phyloP scores from a whole-genome alignment of 2,113 vertebrate genomes.

The Numenius arquata region DNA sequence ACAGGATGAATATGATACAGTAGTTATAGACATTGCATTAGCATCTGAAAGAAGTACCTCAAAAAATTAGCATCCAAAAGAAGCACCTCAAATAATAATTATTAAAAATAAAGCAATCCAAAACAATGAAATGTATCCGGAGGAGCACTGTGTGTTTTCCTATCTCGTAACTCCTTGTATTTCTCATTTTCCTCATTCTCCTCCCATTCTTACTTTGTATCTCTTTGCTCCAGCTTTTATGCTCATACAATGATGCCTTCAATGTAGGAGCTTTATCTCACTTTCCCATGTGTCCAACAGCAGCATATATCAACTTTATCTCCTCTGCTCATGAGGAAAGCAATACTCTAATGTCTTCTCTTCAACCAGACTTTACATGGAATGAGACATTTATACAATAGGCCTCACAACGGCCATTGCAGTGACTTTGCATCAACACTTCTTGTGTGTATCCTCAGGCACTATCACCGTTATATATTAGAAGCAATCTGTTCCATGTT shows the following conservation, averaged over 20 bases:
- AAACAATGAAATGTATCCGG: background rate
- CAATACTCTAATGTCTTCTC: slow-evolving; percentile 5
- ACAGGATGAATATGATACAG: background rate
- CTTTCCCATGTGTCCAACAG: background rate
- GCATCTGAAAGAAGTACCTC: background rate
- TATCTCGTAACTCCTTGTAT: background rate
- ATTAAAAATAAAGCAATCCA: background rate
- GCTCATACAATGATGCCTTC: background rate
- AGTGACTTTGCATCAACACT: slow-evolving; percentile 33
- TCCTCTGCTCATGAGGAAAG: slow-evolving; percentile 55
- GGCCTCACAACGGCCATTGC: background rate
- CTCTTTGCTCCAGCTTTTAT: background rate
- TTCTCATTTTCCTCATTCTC: background rate
- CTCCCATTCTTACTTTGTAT: background rate
- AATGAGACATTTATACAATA: slow-evolving; percentile 60
- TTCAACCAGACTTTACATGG: background rate
- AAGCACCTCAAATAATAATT: background rate
- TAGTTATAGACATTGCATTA: background rate
- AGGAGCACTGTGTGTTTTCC: background rate
- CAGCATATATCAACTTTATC: slow-evolving; percentile 72
- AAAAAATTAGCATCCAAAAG: background rate
- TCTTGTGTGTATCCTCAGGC: background rate
- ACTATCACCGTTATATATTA: slow-evolving; percentile 22
- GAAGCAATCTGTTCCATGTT: background rate
- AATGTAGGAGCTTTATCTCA: slow-evolving; percentile 50